phyloP scores from a whole-genome alignment of 2,113 vertebrate species.

The Jaculus jaculus region DNA sequence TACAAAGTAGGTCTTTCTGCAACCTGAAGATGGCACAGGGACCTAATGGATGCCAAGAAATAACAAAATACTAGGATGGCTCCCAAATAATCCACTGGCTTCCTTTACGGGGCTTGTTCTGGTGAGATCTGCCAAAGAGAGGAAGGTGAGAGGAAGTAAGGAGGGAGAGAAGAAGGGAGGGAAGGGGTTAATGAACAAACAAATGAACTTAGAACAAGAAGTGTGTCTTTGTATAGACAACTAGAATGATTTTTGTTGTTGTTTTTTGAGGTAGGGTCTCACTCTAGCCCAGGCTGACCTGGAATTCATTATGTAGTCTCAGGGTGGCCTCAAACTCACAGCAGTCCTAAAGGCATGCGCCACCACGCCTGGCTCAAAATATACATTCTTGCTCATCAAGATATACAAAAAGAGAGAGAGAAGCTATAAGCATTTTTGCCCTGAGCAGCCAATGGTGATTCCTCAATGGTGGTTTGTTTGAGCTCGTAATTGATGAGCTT shows the following conservation, averaged over 20 bases:
- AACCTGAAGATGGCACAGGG: slow-evolving; percentile 1
- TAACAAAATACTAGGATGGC: background rate
- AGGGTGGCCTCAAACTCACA: too few species aligned
- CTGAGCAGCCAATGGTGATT: too few species aligned
- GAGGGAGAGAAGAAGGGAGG: too few species aligned
- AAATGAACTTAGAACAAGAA: background rate
- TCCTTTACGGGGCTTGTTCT: background rate
- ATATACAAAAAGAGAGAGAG: background rate
- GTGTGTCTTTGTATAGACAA: background rate
- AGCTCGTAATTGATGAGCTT: too few species aligned
- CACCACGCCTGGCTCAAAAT: too few species aligned
- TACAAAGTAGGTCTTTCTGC: slow-evolving; percentile 18
- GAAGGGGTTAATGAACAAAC: background rate
- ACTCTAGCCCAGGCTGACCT: too few species aligned
- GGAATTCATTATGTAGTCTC: too few species aligned
- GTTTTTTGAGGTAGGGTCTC: too few species aligned
- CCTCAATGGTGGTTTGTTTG: background rate
- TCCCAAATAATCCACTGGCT: slow-evolving; percentile 26
- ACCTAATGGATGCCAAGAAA: slow-evolving; percentile 5
- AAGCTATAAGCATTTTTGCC: background rate
- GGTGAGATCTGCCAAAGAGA: background rate
- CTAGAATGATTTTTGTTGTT: background rate
- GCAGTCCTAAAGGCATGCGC: too few species aligned
- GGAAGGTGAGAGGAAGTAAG: background rate
- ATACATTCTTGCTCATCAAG: background rate